Conservation (phyloP, 2,888 invertebrate genomes). For the Entomobrya proxima region DNA sequence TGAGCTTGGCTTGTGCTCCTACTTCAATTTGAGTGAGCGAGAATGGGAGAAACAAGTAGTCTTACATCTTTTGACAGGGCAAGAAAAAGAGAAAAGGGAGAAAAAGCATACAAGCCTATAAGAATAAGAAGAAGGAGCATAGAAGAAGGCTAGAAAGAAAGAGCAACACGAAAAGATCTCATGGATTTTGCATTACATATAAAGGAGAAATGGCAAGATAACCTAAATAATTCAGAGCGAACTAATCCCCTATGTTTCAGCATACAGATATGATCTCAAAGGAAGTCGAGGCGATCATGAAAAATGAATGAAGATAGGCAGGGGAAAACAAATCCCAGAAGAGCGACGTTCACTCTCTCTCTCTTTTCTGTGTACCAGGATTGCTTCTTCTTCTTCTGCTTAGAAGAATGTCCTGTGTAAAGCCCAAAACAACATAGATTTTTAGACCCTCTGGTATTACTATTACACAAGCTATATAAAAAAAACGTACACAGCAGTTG, state of each 20-base stretch:
- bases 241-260: conserved; percentile 69
- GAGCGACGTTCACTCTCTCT: conserved; percentile 61
- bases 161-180: conserved; percentile 65
- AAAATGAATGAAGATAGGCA: conserved; percentile 69
- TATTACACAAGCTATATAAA: background rate
- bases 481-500: background rate
- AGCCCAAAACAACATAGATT: conserved; percentile 65
- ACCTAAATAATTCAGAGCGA: conserved; percentile 70
- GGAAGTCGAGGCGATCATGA: conserved; percentile 68
- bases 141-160: conserved; percentile 35
- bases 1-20: background rate
- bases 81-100: conserved; percentile 23
- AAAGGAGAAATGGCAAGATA: conserved; percentile 69
- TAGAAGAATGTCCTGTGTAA: conserved; percentile 52
- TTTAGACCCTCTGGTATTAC: background rate
- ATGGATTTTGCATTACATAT: conserved; percentile 69
- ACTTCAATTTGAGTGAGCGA: conserved; percentile 58
- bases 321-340: conserved; percentile 69
- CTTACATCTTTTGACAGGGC: conserved; percentile 63
- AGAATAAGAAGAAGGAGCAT: conserved; percentile 24
- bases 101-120: too few species aligned
- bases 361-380: conserved; percentile 6
- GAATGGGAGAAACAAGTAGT: conserved; percentile 53
- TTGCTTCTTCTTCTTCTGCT: conserved; percentile 41
- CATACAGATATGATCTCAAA: conserved; percentile 70